Evolutionary conservation across 2,797 vertebrate species (phyloP), one percentile per base, ranked within the genome.

Genomic region (Lagocephalus sceleratus): DNA sequence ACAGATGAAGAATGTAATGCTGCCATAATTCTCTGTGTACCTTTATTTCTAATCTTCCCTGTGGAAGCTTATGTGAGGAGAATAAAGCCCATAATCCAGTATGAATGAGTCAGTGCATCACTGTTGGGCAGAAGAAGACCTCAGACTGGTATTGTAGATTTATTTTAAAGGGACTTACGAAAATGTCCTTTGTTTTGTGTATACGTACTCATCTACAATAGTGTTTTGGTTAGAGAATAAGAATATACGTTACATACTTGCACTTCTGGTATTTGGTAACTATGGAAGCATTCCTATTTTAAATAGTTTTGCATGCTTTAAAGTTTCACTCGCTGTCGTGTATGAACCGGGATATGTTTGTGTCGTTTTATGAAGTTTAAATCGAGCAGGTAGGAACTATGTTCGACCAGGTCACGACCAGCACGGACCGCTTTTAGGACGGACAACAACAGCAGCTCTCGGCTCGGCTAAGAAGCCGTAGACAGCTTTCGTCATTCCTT

Each of bases 51-150:
- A 65, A 69, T 74, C 64, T 47, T 51, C 41, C 42, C 26, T 17
- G 2, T 59, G 17, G 22, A 55, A 58, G 70, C 50, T 79, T 75
- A 78, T 49, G 16, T 60, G 52, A 44, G 61, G 50, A 63, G 48
- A 38, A 22, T 58, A 79, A 81, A 78, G 64, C 82, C 65, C 9
- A 42, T 89, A 88, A 90, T 89, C 88, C 79, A 63, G 22, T 62
- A 57, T 62, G 71, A 51, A 66, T 68, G 32, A 35, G 32, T 38
- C 35, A 14, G 29, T 45, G 52, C 47, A 25, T 47, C 46, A 54
- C 29, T 40, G 23, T 52, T 20, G 47, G 42, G 10, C 8, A 1
- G 26, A 47, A 48, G 60, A 75, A 73, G 50, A 72, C 44, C 29
- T 14, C 11, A 45, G 20, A 58, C 43, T 49, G 32, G 5, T 20